Base-by-base conservation (phyloP, 1,140 invertebrate species). In the Maconellicoccus hirsutus region DNA sequence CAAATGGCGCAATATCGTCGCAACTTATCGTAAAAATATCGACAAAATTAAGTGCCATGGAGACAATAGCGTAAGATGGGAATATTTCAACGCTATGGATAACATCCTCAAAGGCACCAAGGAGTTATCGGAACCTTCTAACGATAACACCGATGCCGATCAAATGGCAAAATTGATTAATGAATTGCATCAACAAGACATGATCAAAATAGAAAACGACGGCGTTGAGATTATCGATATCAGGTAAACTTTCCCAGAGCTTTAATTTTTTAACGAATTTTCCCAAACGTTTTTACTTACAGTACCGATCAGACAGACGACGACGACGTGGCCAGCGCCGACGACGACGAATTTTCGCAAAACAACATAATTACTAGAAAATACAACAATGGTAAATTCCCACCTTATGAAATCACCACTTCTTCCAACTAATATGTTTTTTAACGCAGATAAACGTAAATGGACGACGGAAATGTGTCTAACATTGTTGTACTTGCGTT, bases 11-110 rank as follows among this genome's bases (percentile, higher is more conserved):
- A 73, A 73, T 70, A 73, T 73, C 27, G 73, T 71, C 0, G 70
- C 70, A 19, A 73, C 73, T 22, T 73, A 73, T 63, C 70, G 73
- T 12, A 73, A 73, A 63, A 73, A 73, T 73, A 63, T 73, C 8
- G 70, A 71, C 52, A 73, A 69, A 63, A 59, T 71, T 19, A 73
- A 73, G 63, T 61, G 38, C 12, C 38, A 59, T 27, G 73, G 73
- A 16, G 71, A 71, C 59, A 70, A 70, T 52, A 71, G 26, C 33
- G 73, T 73, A 33, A 59, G 71, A 21, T 73, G 73, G 73, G 73
- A 73, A 63, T 71, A 71, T 70, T 73, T 73, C 61, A n/a, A 29
- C 59, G 70, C 70, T 59, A 73, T 73, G 73, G 72, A 72, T 52
- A 59, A 72, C 59, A 70, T 72, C 2, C 72, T 72, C 21, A 70